phyloP scores from a whole-genome alignment of 2,113 vertebrate genomes.

The Rhineura floridana region DNA sequence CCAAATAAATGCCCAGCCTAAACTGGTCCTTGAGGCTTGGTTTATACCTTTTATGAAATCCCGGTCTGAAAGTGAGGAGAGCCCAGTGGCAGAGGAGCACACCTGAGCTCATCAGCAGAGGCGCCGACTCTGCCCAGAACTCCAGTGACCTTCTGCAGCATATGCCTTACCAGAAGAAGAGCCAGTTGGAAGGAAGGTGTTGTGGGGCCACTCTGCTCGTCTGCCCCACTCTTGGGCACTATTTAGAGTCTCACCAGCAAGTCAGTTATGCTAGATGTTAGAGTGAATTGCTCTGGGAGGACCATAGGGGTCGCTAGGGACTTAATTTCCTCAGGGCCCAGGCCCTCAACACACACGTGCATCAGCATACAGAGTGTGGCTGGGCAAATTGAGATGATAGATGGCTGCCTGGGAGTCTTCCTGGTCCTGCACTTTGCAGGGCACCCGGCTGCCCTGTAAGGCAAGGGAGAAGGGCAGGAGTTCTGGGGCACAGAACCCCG shows the following conservation, averaged over 20 bases:
- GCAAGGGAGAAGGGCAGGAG: no score
- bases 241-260: background rate
- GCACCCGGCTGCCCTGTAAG: no score
- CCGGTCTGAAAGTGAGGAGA: background rate
- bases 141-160: background rate
- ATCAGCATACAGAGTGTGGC: no score
- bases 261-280: background rate
- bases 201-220: background rate
- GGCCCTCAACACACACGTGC: no score
- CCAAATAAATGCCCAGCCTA: background rate
- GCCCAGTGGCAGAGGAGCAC: no score
- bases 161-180: background rate
- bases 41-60: background rate
- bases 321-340: no score
- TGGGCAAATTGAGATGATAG: no score
- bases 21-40: background rate
- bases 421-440: background rate
- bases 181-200: background rate
- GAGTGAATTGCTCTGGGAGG: background rate
- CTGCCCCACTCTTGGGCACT: background rate
- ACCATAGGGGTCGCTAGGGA: no score
- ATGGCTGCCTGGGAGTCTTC: no score
- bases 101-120: no score
- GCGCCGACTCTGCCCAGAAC: background rate
- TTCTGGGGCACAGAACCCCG: background rate